phyloP scores from a whole-genome alignment of 2,113 vertebrate species.

The Balaenoptera acutorostrata region DNA sequence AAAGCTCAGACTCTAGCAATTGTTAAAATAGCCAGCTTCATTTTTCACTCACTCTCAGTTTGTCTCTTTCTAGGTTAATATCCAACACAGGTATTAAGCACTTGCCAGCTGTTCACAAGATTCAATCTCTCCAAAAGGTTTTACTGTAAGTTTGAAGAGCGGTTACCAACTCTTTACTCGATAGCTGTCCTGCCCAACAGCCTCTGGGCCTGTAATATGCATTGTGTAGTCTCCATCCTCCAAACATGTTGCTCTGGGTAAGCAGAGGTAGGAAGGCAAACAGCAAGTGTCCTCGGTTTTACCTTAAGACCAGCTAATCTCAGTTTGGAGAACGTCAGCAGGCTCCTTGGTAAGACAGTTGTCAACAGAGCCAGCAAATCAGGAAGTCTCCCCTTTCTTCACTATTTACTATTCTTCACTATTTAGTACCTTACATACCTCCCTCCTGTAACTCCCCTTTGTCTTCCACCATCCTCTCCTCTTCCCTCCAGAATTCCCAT shows the following conservation, averaged over 20 bases:
- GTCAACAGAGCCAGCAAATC: background rate
- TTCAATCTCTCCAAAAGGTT: slow-evolving; percentile 73
- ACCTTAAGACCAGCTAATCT: background rate
- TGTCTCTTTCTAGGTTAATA: slow-evolving; percentile 70
- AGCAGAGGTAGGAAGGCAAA: background rate
- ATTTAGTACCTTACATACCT: background rate
- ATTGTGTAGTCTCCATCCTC: background rate
- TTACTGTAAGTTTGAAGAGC: slow-evolving; percentile 66
- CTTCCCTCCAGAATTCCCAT: background rate
- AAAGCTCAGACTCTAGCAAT: background rate
- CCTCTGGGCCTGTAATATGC: background rate
- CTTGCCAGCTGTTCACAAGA: slow-evolving; percentile 69
- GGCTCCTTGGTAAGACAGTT: background rate
- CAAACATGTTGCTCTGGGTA: background rate
- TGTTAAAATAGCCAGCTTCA: background rate
- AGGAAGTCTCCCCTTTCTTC: background rate
- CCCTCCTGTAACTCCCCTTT: background rate
- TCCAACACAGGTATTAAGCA: slow-evolving; percentile 74
- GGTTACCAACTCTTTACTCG: background rate
- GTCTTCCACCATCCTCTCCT: background rate
- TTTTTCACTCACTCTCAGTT: slow-evolving; percentile 25
- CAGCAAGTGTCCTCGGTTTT: background rate
- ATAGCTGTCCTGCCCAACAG: background rate
- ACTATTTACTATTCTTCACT: background rate
- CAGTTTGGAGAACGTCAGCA: background rate